Percentiles rank a stretch among this genome's conserved stretches.
Conservation (phyloP, 2,888 invertebrate genomes). For the Oxyscelio sp. region DNA sequence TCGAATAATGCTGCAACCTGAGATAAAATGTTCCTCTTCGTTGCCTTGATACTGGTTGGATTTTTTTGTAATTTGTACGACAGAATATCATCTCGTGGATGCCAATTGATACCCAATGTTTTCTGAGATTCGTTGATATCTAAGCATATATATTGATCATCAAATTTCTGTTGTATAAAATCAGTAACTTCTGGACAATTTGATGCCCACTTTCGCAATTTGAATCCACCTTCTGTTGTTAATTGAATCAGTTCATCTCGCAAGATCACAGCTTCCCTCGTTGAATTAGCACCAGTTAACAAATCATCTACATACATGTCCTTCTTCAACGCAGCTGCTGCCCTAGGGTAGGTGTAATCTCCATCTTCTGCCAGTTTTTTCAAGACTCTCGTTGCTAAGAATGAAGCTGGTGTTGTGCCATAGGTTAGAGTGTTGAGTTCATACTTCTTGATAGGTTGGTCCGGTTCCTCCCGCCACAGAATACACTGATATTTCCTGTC, state of each 20-base stretch:
- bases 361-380: not conserved
- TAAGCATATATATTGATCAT: not conserved
- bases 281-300: not conserved
- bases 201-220: conserved; percentile 29
- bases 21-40: not conserved
- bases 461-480: conserved; percentile 77
- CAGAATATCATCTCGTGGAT: not conserved
- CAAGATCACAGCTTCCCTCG: not conserved
- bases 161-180: not conserved
- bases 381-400: not conserved
- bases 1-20: not conserved
- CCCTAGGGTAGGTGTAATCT: conserved; percentile 27
- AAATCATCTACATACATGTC: conserved; percentile 40
- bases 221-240: not conserved
- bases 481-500: conserved; percentile 80
- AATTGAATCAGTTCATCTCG: conserved; percentile 1
- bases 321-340: not conserved
- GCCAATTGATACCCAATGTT: not conserved
- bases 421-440: conserved; percentile 27
- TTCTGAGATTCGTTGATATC: conserved; percentile 11
- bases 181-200: no score
- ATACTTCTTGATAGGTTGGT: conserved; percentile 20
- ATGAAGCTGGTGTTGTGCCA: conserved; percentile 21
- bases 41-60: not conserved
- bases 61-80: not conserved